phyloP scores from a whole-genome alignment of 2,888 invertebrate species.

The Odontothrips loti region DNA sequence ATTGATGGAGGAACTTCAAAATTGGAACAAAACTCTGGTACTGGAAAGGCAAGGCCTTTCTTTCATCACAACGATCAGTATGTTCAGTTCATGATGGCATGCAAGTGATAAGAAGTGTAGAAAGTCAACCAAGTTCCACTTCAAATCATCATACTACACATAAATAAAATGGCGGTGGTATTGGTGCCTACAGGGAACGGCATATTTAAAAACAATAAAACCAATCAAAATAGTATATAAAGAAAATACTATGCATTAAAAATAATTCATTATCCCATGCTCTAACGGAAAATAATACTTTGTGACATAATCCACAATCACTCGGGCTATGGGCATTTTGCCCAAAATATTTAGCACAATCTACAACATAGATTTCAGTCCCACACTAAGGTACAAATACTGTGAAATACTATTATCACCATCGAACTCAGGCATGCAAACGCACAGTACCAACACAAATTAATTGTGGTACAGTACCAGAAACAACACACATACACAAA shows the following conservation, averaged over 20 bases:
- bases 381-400: background rate
- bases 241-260: background rate
- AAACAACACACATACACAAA: background rate
- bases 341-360: background rate
- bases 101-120: background rate
- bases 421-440: background rate
- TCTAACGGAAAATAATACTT: constrained; percentile 1
- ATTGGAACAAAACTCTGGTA: background rate
- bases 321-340: background rate
- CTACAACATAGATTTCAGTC: background rate
- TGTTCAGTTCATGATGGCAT: background rate
- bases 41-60: background rate
- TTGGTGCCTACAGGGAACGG: background rate
- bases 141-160: background rate
- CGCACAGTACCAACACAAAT: background rate
- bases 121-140: no score
- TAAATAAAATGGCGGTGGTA: constrained; percentile 23
- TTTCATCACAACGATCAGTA: no score
- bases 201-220: background rate
- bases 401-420: constrained; percentile 7
- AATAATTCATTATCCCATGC: background rate
- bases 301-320: constrained; percentile 7
- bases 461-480: no score
- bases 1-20: background rate
- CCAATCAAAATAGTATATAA: background rate